Evolutionary conservation across 1,140 invertebrate genomes (phyloP).

Genomic region (Samia ricini): DNA sequence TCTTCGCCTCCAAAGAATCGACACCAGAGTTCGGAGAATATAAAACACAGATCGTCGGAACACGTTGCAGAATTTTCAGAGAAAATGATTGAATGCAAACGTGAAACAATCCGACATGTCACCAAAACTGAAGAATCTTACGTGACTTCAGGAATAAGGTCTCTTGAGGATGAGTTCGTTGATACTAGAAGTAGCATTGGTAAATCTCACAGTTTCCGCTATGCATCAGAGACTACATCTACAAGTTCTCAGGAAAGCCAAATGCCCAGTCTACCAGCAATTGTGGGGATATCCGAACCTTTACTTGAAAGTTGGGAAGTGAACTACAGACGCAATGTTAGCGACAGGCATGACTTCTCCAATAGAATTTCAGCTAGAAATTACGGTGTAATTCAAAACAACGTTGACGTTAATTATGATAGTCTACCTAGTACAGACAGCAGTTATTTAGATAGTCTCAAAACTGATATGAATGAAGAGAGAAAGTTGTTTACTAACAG

Average conservation of each 20-base stretch:
- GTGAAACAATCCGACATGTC: constrained; percentile 40
- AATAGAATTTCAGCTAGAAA: constrained; percentile 66
- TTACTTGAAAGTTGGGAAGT: constrained; percentile 76
- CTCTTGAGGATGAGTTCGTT: constrained; percentile 61
- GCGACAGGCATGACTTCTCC: constrained; percentile 58
- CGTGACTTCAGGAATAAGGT: constrained; percentile 53
- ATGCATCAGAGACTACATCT: constrained; percentile 73
- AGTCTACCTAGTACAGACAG: constrained; percentile 70
- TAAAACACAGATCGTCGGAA: constrained; percentile 62
- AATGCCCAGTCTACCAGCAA: constrained; percentile 74
- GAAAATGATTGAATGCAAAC: constrained; percentile 46
- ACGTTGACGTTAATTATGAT: constrained; percentile 58
- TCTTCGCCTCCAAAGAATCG: constrained; percentile 49
- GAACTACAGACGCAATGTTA: constrained; percentile 73
- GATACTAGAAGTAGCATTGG: constrained; percentile 77
- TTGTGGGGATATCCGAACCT: constrained; percentile 75
- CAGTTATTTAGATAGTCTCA: constrained; percentile 70
- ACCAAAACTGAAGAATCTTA: constrained; percentile 57
- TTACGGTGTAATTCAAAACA: constrained; percentile 52
- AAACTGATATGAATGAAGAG: constrained; percentile 57
- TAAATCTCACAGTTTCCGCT: constrained; percentile 83
- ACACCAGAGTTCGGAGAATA: constrained; percentile 59
- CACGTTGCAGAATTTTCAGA: constrained; percentile 51
- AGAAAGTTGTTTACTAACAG: constrained; percentile 61
- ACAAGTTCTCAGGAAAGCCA: constrained; percentile 71